Conservation (phyloP, 2,113 vertebrate species). For the Bufo bufo region DNA sequence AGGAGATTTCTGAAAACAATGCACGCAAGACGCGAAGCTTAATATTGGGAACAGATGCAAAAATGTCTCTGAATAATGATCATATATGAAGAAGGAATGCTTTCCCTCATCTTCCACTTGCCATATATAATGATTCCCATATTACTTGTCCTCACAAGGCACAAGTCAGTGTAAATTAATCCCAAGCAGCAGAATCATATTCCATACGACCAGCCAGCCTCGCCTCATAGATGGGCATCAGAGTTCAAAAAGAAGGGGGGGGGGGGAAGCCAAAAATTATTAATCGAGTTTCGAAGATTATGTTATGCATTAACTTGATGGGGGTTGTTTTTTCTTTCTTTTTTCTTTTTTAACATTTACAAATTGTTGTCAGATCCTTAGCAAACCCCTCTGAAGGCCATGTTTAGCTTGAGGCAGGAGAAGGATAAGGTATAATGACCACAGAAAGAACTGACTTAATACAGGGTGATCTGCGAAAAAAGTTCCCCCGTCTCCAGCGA, state of each 20-base stretch:
- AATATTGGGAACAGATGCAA: constrained; percentile 46
- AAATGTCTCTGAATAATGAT: constrained; percentile 23
- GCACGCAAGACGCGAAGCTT: constrained; percentile 17
- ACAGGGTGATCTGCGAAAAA: too few species aligned
- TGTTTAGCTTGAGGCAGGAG: background rate
- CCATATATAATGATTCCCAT: constrained; percentile 41
- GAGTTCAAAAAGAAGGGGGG: constrained; percentile 1
- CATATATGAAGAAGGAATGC: constrained; percentile 25
- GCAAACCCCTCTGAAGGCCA: background rate
- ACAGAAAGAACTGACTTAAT: background rate
- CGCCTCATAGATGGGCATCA: background rate
- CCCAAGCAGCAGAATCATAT: constrained; percentile 30
- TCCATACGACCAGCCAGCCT: constrained; percentile 20
- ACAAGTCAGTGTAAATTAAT: constrained; percentile 42
- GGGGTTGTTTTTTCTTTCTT: too few species aligned
- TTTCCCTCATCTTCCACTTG: constrained; percentile 33
- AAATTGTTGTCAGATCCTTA: background rate
- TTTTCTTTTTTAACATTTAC: background rate
- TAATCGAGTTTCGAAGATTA: background rate
- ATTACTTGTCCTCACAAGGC: constrained; percentile 45
- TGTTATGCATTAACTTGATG: background rate
- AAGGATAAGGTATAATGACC: background rate
- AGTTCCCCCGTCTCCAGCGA: too few species aligned
- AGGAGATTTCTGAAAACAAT: constrained; percentile 26
- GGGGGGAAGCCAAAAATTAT: background rate